phyloP scores from a whole-genome alignment of 1,140 invertebrate species.

The Megalopta genalis region DNA sequence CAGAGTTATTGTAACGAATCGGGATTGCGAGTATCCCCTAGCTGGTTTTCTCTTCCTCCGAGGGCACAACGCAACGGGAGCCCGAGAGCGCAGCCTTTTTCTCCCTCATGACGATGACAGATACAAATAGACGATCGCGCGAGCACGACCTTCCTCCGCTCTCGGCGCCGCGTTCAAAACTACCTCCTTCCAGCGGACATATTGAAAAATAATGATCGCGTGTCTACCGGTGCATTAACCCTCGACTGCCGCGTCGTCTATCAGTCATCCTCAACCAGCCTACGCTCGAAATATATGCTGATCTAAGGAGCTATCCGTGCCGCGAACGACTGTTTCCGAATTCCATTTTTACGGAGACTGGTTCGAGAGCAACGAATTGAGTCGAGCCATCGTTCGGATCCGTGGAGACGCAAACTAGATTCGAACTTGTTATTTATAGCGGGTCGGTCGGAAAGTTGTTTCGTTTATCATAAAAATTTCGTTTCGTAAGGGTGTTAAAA shows the following conservation, averaged over 20 bases:
- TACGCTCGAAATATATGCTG: too few species aligned
- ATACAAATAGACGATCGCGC: slow-evolving; percentile 50
- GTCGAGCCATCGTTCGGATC: too few species aligned
- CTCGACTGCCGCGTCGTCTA: background rate
- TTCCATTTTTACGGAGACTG: too few species aligned
- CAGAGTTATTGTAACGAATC: slow-evolving; percentile 57
- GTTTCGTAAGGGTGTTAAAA: too few species aligned
- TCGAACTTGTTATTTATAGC: too few species aligned
- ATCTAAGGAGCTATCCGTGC: too few species aligned
- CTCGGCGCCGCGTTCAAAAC: slow-evolving; percentile 18
- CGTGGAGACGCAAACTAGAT: too few species aligned
- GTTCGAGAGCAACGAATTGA: too few species aligned
- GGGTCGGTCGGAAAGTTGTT: too few species aligned
- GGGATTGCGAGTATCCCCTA: slow-evolving; percentile 49
- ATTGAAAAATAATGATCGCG: slow-evolving; percentile 41
- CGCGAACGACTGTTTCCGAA: too few species aligned
- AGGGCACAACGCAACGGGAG: slow-evolving; percentile 34
- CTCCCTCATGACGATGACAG: slow-evolving; percentile 32
- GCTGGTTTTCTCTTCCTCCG: slow-evolving; percentile 37
- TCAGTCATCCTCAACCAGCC: too few species aligned
- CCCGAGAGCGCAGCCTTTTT: slow-evolving; percentile 25
- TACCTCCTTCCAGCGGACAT: slow-evolving; percentile 11
- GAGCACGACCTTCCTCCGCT: slow-evolving; percentile 2
- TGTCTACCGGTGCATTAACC: slow-evolving; percentile 21
- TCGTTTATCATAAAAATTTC: too few species aligned